phyloP scores from a whole-genome alignment of 2,888 invertebrate species.

The Sphaerolaimus hirsutus region DNA sequence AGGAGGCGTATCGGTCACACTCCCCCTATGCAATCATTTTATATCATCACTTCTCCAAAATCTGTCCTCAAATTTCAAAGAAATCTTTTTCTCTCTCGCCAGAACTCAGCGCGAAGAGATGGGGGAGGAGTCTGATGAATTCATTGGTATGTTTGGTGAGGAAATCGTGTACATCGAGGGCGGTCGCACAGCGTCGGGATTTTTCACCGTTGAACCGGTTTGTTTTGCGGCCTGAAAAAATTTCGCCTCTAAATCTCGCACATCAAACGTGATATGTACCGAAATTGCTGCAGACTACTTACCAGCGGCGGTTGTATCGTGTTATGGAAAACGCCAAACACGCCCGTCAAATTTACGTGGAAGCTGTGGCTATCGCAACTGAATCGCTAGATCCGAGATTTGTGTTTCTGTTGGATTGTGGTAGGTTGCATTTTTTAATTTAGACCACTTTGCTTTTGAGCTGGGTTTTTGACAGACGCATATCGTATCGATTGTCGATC shows the following conservation, averaged over 20 bases:
- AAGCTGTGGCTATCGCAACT: conserved; percentile 23
- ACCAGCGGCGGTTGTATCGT: conserved; percentile 15
- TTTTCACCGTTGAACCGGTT: conserved; percentile 54
- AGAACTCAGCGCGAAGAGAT: conserved; percentile 80
- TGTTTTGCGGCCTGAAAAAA: too few species aligned
- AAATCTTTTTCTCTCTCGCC: conserved; percentile 1
- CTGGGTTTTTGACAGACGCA: not conserved
- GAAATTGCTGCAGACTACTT: not conserved
- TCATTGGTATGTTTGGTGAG: conserved; percentile 64
- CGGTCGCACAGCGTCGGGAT: conserved; percentile 83
- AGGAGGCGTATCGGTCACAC: too few species aligned
- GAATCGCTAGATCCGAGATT: conserved; percentile 62
- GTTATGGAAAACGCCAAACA: conserved; percentile 11
- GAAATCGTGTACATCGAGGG: conserved; percentile 85
- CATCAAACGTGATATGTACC: not conserved
- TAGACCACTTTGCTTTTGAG: conserved; percentile 29
- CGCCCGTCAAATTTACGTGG: conserved; percentile 32
- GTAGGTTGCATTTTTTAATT: conserved; percentile 34
- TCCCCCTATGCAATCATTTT: too few species aligned
- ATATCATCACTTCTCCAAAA: not conserved
- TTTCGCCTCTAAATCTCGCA: too few species aligned
- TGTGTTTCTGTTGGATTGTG: conserved; percentile 71
- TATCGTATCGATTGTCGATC: not conserved
- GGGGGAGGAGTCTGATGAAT: conserved; percentile 82
- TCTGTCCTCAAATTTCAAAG: not conserved